Evolutionary conservation across 2,113 vertebrate genomes (phyloP).

Genomic region (Pomatorhinus ruficollis): DNA sequence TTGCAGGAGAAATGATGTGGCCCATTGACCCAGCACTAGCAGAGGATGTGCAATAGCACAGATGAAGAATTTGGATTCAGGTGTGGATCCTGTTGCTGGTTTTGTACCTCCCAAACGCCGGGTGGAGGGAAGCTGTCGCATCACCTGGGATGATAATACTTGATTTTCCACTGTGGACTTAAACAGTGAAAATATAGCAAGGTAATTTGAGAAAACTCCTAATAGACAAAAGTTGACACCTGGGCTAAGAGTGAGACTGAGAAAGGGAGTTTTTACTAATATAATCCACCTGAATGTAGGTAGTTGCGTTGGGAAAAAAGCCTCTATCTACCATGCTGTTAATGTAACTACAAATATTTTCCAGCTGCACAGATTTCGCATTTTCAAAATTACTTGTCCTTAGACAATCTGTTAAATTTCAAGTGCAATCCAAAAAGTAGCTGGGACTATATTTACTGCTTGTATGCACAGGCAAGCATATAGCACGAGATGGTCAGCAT

Average conservation of each 20-base stretch:
- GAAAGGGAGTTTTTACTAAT: background rate
- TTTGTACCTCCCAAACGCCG: background rate
- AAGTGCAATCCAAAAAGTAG: background rate
- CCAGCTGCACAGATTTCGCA: conserved; percentile 12
- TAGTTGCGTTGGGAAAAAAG: background rate
- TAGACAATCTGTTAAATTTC: conserved; percentile 25
- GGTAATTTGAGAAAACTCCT: background rate
- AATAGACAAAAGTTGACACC: background rate
- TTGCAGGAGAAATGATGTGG: background rate
- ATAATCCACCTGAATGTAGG: background rate
- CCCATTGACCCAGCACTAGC: background rate
- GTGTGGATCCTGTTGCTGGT: background rate
- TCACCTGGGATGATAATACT: background rate
- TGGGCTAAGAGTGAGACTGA: background rate
- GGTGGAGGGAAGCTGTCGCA: background rate
- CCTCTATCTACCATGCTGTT: background rate
- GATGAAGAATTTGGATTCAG: background rate
- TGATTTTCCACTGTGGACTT: background rate
- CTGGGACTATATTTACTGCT: background rate
- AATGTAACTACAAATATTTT: background rate
- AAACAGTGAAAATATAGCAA: background rate
- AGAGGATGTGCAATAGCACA: background rate
- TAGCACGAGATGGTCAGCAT: background rate
- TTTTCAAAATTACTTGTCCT: conserved; percentile 13
- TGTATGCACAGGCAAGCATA: background rate